Evolutionary conservation across 2,888 invertebrate genomes (phyloP), one percentile per base, ranked within the genome.

Genomic region (Agrochola macilenta): DNA sequence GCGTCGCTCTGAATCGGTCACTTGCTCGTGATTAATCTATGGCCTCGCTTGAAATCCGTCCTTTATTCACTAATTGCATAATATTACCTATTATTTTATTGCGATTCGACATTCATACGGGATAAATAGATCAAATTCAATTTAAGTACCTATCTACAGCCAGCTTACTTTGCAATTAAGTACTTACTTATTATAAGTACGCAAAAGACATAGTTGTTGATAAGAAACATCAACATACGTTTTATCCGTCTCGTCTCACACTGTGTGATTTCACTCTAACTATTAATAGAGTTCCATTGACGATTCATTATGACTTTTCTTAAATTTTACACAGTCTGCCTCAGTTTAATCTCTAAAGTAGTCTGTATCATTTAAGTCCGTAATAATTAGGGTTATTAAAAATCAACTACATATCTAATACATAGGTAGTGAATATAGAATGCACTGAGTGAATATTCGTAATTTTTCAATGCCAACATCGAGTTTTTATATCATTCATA

Each of bases 161-260:
- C 4, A 30, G 23, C 30, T 66, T 11, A 46, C 46, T n/a, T 46
- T 17, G 3, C 43, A 46, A 71, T 11, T 23, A 46, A 30, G 71
- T 65, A 17, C 2, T 12, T 66, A 68, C 49, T 5, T 63, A 43
- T 1, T 65, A 46, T 43, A 43, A 12, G 43, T 43, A 43, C 30
- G 5, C 14, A 30, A 43, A 26, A 63, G 20, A 43, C n/a, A 35
- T 12, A 26, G 17, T 14, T 2, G 9, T 30, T 71, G 26, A 30
- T 43, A 71, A 54, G 71, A 68, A 43, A 14, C 0, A 57, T 30
- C 43, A 30, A 54, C 23, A 73, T n/a, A n/a, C 30, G 23, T 70
- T 43, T 26, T 46, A 49, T 26, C 35, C 49, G 26, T 46, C 30
- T 71, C 5, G 26, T 46, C 30, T 71, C 5, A 57, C 30, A 20